Conservation (phyloP, 1,140 invertebrate species). For the Heliconius eleuchia region DNA sequence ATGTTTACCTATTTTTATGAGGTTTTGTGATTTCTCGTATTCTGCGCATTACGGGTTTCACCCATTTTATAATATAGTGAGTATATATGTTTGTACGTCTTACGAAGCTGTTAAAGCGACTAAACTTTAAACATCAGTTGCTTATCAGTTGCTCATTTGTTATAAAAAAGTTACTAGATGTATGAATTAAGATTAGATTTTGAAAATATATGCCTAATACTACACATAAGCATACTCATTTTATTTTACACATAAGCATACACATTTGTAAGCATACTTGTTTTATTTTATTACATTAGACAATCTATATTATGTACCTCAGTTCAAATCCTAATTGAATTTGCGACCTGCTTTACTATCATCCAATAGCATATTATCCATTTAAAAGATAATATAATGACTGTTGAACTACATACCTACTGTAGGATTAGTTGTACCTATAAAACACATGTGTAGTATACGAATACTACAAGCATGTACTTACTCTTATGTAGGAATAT, state of each 20-base stretch:
- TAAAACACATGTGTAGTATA: too few species aligned
- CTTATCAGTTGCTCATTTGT: neutral
- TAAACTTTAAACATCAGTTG: neutral
- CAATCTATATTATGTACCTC: neutral
- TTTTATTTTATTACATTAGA: neutral
- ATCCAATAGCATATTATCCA: neutral
- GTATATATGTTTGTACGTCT: neutral
- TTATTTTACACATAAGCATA: neutral
- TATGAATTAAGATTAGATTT: too few species aligned
- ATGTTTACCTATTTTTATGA: constrained; percentile 38
- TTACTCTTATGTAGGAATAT: too few species aligned
- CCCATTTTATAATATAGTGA: neutral
- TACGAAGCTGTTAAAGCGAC: neutral
- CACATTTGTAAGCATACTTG: neutral
- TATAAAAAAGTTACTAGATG: neutral
- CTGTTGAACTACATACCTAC: neutral
- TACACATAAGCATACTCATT: neutral
- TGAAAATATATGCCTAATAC: neutral
- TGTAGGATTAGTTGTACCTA: too few species aligned
- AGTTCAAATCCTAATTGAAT: neutral
- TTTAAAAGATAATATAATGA: neutral
- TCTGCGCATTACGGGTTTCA: constrained; percentile 20
- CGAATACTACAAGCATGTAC: too few species aligned
- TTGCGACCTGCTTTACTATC: neutral
- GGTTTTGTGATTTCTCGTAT: constrained; percentile 23